Evolutionary conservation across 2,888 invertebrate genomes (phyloP).

Genomic region (Volucella bombylans): DNA sequence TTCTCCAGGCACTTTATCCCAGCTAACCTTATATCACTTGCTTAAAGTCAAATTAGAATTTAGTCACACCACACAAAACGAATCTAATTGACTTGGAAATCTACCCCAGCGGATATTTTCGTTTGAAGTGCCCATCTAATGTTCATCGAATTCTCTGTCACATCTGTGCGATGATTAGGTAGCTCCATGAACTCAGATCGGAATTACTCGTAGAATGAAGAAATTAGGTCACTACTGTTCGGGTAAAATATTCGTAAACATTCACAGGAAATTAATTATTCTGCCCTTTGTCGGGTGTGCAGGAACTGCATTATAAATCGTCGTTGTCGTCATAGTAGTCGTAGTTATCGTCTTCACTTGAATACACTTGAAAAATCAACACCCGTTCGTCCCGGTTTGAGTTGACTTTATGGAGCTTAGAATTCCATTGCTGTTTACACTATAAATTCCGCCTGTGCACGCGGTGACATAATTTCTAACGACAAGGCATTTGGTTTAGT

Average conservation of each 20-base stretch:
- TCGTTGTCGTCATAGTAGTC: background rate
- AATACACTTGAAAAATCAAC: slow-evolving; percentile 37
- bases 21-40: slow-evolving; percentile 16
- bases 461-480: slow-evolving; percentile 70
- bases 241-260: slow-evolving; percentile 19
- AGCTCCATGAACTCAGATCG: background rate
- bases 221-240: slow-evolving; percentile 31
- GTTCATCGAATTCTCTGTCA: slow-evolving; percentile 1
- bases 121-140: background rate
- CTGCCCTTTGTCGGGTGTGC: background rate
- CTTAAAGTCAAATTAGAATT: slow-evolving; percentile 1
- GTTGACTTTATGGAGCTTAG: slow-evolving; percentile 47
- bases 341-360: too few relatives aligned
- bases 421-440: slow-evolving; percentile 65
- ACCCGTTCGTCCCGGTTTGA: slow-evolving; percentile 9
- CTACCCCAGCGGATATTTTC: slow-evolving; percentile 7
- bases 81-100: background rate
- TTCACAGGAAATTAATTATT: slow-evolving; percentile 47
- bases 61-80: background rate
- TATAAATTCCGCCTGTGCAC: slow-evolving; percentile 65
- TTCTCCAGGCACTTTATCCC: background rate
- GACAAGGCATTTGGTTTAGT: slow-evolving; percentile 62
- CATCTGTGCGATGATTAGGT: background rate
- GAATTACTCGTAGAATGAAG: too few relatives aligned
- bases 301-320: slow-evolving; percentile 41